Base-by-base conservation (phyloP, 2,888 invertebrate species). In the Rugalucina vietnamica region DNA sequence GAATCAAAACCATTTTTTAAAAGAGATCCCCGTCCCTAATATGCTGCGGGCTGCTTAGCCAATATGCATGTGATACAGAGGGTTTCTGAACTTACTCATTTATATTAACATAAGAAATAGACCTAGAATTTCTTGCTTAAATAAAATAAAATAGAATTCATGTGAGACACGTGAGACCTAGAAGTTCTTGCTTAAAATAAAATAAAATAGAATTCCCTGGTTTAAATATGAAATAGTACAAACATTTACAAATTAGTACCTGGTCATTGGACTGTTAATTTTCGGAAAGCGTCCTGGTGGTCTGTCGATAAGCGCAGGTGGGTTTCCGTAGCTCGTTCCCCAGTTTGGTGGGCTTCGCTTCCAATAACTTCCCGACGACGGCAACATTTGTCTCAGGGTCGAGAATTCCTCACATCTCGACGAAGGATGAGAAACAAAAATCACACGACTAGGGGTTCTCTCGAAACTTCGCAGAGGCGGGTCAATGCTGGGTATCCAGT, bases 251-350 rank as follows among this genome's bases (percentile, higher is more conserved):
- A 76, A 77, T 84, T n/a, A n/a, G n/a, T 91, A 94, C 94, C 92
- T 92, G 34, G 93, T 93, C 94, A 94, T 93, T 39, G 92, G 92
- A 73, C 94, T 93, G 88, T 93, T 93, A 34, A 93, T 87, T 57
- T 89, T 90, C 0, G 93, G 94, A 39, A 92, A 90, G 60, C 91
- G 76, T 32, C 76, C 86, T 2, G 87, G 85, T 5, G 87, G 79
- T 70, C 72, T 81, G 8, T 82, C 80, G 5, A 65, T 32, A 37
- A 85, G 81, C 1, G 79, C n/a, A 8, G 92, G 90, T 14, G 93
- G 89, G 12, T 84, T 69, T 43, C 87, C 87, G 29, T 75, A 78
- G 0, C 90, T 90, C 0, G 92, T 91, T 3, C 94, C 94, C 94
- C 94, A 94, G 86, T 90, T 91, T 2, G 92, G 92, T 5, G 92